Evolutionary conservation across 2,888 invertebrate species (phyloP), one percentile per base, ranked within the genome.

Genomic region (Campoletis raptor): DNA sequence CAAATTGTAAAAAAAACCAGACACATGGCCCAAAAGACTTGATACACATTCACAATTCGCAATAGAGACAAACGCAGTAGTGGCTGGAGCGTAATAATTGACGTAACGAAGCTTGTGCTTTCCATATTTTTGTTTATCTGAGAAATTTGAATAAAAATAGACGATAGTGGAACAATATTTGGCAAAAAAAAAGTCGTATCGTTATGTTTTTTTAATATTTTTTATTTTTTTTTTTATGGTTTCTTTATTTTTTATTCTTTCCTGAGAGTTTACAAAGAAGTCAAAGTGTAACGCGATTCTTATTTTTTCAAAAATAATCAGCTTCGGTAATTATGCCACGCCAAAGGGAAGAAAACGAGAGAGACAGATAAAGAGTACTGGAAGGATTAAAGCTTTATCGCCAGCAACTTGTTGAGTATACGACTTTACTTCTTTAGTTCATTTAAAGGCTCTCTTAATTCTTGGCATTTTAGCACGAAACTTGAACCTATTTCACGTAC

Each of bases 1-100:
- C 81, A 84, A 85, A 81, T 79, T 73, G 64, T 64, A 66, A 64
- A 54, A 54, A 74, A 82, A n/a, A n/a, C n/a, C 64, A 70, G 36
- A 82, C 57, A 48, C 40, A 52, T 74, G 12, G n/a, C 36, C 36
- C n/a, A 9, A 57, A 30, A 67, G 74, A 64, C 21, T 42, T 80
- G 66, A 54, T 21, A 52, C 10, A 81, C 67, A 72, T n/a, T 72
- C 61, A 77, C 52, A 66, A 83, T 83, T 72, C 66, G 18, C 18
- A 9, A 45, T 40, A 37, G 48, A 66, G 30, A 64, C 48, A 54
- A 73, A 67, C 48, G 57, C 48, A 77, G 48, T 73, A 69, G 79
- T 42, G 64, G 57, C 64, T 67, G 67, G 30, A n/a, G 57, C 70
- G 66, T 69, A 40, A 80, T 72, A 80, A 80, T 69, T 67, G 37